Conservation (phyloP, 2,888 invertebrate species). For the Myathropa florea region DNA sequence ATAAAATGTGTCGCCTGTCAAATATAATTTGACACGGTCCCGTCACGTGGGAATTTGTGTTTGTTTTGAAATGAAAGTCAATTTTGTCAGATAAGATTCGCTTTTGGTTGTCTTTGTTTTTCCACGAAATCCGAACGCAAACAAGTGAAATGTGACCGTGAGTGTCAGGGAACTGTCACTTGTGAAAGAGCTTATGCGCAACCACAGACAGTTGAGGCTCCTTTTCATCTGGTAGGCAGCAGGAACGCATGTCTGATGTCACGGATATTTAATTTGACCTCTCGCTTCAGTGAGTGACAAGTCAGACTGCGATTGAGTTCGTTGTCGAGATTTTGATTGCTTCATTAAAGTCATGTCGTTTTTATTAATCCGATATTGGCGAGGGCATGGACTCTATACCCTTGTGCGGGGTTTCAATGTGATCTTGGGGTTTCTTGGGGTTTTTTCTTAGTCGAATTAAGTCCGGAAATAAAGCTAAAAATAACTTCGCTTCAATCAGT, state of each 20-base stretch:
- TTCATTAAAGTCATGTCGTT: constrained; percentile 22
- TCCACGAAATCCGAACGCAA: not conserved
- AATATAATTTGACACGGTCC: constrained; percentile 21
- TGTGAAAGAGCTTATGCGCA: not conserved
- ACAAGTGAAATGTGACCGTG: constrained; percentile 6
- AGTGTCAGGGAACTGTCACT: constrained; percentile 40
- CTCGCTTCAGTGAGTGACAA: constrained; percentile 19
- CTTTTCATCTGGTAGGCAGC: not conserved
- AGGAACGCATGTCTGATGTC: not conserved
- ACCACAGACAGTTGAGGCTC: not conserved
- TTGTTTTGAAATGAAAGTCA: constrained; percentile 34
- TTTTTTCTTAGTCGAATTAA: not conserved
- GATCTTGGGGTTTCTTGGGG: not conserved
- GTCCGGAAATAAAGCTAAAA: not conserved
- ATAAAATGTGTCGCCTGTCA: constrained; percentile 43
- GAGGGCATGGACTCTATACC: constrained; percentile 12
- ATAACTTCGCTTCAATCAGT: not conserved
- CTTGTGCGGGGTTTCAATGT: constrained; percentile 2
- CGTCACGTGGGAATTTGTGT: not conserved
- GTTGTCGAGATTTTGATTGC: not conserved
- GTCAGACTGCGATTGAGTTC: not conserved
- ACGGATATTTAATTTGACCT: constrained; percentile 11
- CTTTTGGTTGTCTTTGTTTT: not conserved
- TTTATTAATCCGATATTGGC: constrained; percentile 35
- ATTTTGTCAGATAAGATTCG: not conserved